These are phyloP conservation scores for Henricia sp. DNA, from an alignment of 53 echinoderm and acorn worm species.

Conservation along the genomic window DNA sequence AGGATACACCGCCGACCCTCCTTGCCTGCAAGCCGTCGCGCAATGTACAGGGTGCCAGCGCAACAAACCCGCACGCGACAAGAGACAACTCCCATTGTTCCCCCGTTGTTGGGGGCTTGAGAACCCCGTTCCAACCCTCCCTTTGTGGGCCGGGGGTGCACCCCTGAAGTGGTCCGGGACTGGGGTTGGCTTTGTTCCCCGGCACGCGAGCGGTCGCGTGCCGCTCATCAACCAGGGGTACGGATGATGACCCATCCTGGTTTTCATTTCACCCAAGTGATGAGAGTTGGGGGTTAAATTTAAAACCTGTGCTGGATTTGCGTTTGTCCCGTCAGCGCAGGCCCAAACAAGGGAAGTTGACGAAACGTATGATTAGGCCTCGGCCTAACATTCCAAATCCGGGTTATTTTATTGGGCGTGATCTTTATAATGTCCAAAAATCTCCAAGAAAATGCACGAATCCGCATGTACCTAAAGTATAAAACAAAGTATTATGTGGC, in stretches of 20 bases:
- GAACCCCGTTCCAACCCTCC: conserved; percentile 7
- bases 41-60: conserved; percentile 39
- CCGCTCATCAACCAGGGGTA: neutral
- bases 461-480: too few species aligned
- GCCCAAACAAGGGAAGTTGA: too few species aligned
- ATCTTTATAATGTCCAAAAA: too few species aligned
- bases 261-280: neutral
- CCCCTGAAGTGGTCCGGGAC: conserved; percentile 16
- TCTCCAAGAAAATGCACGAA: too few species aligned
- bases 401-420: too few species aligned
- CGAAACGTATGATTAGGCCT: too few species aligned
- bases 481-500: too few species aligned
- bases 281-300: neutral
- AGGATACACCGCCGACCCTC: conserved; percentile 21
- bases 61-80: conserved; percentile 22
- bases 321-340: neutral
- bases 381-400: too few species aligned
- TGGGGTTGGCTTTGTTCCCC: conserved; percentile 21
- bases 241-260: neutral
- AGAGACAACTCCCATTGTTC: conserved; percentile 32
- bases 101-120: neutral
- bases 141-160: conserved; percentile 13
- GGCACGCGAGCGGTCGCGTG: conserved; percentile 48
- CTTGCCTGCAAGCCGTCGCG: neutral
- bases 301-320: neutral